Evolutionary conservation across 2,113 vertebrate genomes (phyloP).

Genomic region (Malaclemys terrapin): DNA sequence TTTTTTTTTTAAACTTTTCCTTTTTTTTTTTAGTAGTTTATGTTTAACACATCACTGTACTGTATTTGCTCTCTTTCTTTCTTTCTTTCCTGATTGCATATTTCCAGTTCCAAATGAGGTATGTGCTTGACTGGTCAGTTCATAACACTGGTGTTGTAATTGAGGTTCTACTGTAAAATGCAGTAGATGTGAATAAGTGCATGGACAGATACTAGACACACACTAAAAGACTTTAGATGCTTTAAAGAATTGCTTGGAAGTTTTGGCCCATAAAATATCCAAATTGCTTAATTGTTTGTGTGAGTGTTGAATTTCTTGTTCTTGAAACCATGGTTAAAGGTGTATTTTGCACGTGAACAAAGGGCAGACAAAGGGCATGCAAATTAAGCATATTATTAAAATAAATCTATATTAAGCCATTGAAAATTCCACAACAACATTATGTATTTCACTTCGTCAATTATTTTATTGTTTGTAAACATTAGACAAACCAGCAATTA

Average conservation of each 20-base stretch:
- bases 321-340: not conserved
- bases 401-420: slow-evolving; percentile 11
- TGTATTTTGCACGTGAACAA: not conserved
- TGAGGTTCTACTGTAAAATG: no score
- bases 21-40: no score
- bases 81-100: no score
- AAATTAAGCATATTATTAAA: slow-evolving; percentile 20
- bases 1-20: no score
- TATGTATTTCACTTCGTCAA: slow-evolving; percentile 53
- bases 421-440: slow-evolving; percentile 39
- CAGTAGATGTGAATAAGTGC: not conserved
- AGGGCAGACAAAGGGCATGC: not conserved
- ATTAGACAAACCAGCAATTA: slow-evolving; percentile 16
- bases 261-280: not conserved
- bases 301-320: not conserved
- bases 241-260: not conserved
- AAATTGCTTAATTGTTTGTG: not conserved
- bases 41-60: no score
- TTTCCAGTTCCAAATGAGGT: no score
- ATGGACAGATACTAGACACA: not conserved
- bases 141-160: no score
- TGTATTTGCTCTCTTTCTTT: no score
- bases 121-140: no score
- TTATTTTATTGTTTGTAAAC: slow-evolving; percentile 74
- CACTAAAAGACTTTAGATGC: not conserved